Conservation (phyloP, 2,888 invertebrate species). For the Epicampocera succincta region DNA sequence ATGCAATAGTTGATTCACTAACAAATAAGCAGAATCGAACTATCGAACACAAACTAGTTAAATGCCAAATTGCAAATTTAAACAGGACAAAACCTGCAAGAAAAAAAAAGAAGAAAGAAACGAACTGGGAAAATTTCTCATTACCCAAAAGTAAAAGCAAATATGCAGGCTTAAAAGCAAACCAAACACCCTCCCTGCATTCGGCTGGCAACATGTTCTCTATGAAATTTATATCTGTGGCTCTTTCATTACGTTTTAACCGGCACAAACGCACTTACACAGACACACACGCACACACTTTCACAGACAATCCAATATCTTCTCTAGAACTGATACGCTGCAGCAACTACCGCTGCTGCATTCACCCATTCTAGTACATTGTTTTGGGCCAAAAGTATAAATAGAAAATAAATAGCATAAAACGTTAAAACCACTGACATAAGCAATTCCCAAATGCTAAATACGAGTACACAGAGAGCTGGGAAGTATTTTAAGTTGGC, state of each 20-base stretch:
- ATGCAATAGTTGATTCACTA: slow-evolving; percentile 7
- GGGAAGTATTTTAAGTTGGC: slow-evolving; percentile 67
- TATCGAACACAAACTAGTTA: slow-evolving; percentile 14
- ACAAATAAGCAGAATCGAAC: slow-evolving; percentile 5
- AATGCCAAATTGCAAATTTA: slow-evolving; percentile 44
- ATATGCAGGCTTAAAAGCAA: slow-evolving; percentile 51
- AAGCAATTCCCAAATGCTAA: slow-evolving; percentile 68
- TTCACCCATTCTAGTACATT: slow-evolving; percentile 35
- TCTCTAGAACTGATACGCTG: slow-evolving; percentile 9
- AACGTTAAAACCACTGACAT: slow-evolving; percentile 67
- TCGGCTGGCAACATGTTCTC: slow-evolving; percentile 6
- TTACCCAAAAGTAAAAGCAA: slow-evolving; percentile 53
- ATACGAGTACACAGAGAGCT: slow-evolving; percentile 51
- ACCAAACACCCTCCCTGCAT: slow-evolving; percentile 9
- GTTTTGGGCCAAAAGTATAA: slow-evolving; percentile 31
- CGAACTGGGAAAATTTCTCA: slow-evolving; percentile 50
- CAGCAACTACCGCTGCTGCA: not conserved
- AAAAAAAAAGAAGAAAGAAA: slow-evolving; percentile 3
- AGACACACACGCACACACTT: not conserved
- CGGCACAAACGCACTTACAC: slow-evolving; percentile 8
- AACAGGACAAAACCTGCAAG: not conserved
- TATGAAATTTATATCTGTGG: slow-evolving; percentile 62
- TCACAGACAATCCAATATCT: slow-evolving; percentile 4
- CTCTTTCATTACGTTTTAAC: slow-evolving; percentile 55
- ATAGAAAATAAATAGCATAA: slow-evolving; percentile 52